Base-by-base conservation (phyloP, 2,113 vertebrate species). In the Tupaia chinensis region DNA sequence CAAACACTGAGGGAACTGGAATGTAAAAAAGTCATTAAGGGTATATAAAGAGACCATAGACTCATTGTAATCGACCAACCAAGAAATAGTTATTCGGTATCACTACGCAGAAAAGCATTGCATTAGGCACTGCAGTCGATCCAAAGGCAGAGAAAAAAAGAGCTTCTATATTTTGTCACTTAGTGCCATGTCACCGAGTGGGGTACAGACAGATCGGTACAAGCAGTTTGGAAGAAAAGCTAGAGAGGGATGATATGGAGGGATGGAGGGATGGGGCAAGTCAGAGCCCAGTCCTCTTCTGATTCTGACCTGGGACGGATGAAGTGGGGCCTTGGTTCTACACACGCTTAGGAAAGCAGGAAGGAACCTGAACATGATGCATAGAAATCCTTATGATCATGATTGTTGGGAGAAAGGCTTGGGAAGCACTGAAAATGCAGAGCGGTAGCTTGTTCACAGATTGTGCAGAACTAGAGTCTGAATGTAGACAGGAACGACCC, bases 1-100 rank as follows among this genome's bases (percentile, higher is more conserved):
- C 23, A 92, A 70, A 95, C 63, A 34, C 65, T 20, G n/a, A 85
- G 74, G 74, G 81, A 56, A 92, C 23, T 16, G 60, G 83, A 92
- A 92, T 32, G 23, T 20, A 82, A 29, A 74, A 15, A 89, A 91
- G 70, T 85, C 63, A 87, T 34, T 89, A 85, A 84, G 87, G 54
- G 82, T 15, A 29, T 23, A 27, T 34, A 90, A 85, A 68, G 56
- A 79, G 66, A 88, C 29, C 15, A 17, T 76, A 14, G 54, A 82
- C 53, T 93, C 80, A 60, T 0, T 74, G 22, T 27, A 86, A 95
- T n/a, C 61, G 87, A 89, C 68, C 34, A 65, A 76, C 29, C 25
- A 84, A 89, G 84, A 83, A 93, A 68, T 6, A 82, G 44, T 68
- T 77, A 76, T 44, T 25, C 69, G 88, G 32, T 44, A 90, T 29